These are phyloP conservation scores for Rallus crepitans DNA, from an alignment of 2,797 vertebrate species.

Conservation along the genomic window DNA sequence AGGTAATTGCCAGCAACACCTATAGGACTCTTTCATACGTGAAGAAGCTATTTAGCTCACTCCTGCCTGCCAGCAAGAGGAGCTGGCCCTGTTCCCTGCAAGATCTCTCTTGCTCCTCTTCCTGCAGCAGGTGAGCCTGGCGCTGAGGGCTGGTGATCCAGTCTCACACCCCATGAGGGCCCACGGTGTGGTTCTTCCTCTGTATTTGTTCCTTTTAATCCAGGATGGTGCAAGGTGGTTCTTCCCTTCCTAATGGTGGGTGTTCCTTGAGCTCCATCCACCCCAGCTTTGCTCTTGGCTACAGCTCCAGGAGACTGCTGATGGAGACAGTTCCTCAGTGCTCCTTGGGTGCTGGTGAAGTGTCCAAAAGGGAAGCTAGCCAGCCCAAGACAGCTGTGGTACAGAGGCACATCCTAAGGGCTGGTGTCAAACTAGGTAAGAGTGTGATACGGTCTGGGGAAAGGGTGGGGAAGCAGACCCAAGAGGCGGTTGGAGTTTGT, in stretches of 20 bases:
- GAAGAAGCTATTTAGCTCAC: neutral
- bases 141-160: neutral
- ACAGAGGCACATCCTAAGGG: neutral
- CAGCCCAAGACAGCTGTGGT: neutral
- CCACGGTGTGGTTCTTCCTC: neutral
- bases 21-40: neutral
- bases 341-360: neutral
- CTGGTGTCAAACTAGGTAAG: neutral
- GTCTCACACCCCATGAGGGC: neutral
- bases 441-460: rapidly evolving
- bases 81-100: neutral
- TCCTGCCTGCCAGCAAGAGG: neutral
- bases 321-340: neutral
- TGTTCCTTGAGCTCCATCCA: neutral
- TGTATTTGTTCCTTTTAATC: neutral
- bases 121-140: neutral
- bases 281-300: neutral
- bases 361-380: neutral
- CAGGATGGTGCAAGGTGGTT: neutral
- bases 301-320: neutral
- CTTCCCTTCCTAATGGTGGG: neutral
- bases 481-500: neutral
- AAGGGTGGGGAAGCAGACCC: neutral
- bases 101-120: neutral
- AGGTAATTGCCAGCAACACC: neutral